Evolutionary conservation across 2,797 vertebrate species (phyloP), one percentile per base, ranked within the genome.

Genomic region (Prunella strophiata): DNA sequence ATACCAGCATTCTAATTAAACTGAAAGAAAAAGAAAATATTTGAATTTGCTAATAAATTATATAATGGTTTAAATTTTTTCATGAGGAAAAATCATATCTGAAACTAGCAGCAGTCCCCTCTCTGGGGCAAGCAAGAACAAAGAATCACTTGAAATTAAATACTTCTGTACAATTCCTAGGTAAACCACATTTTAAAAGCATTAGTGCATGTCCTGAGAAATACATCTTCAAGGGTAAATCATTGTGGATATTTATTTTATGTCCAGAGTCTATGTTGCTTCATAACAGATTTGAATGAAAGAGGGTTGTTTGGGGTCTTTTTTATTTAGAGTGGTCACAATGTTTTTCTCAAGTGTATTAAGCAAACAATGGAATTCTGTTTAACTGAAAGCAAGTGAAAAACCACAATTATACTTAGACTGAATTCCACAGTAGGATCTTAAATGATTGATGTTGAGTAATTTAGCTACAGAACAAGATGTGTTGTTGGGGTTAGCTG

Each of bases 401-500:
- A 96, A 88, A 91, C 2, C 63, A 79, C 85, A 81, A 65, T 85
- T 93, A 82, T 36, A 79, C 11, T 34, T 50, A 65, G 80, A 70
- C 27, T 85, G 63, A 90, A 90, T 85, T 87, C 88, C 52, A 54
- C 71, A 72, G 85, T n/a, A 79, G 54, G 34, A 71, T 86, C 78
- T 72, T 85, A 82, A 94, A 91, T 94, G 93, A 95, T 91, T 93
- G 91, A 96, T 95, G 85, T 72, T 58, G 54, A 90, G 83, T 79
- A 96, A 94, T 94, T 96, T 90, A 91, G 61, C 63, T 90, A 91
- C 85, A 94, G 80, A 93, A 93, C 54, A 90, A 92, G 72, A 88
- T 71, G 34, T 81, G 85, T 81, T 94, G 65, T 91, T 13, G 2
- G 47, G 74, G 55, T 61, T 94, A 58, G 50, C 66, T 68, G 36